Percentiles rank a stretch among this genome's conserved stretches.
Evolutionary conservation across 2,113 vertebrate genomes (phyloP).

Genomic region (Serinus canaria): DNA sequence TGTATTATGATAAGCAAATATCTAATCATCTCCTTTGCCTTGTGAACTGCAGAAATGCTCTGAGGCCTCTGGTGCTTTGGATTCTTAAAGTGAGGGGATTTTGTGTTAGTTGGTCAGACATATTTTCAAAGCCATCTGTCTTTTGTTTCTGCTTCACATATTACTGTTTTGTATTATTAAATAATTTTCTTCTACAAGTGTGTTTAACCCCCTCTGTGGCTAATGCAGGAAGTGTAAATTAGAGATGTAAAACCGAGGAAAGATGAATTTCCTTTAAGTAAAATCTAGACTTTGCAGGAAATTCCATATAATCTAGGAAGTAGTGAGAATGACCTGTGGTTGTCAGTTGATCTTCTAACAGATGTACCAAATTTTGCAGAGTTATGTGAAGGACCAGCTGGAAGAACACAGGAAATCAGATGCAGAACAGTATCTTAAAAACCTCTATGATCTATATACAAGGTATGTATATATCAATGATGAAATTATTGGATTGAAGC

Average conservation of each 20-base stretch:
- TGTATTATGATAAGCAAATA: background rate
- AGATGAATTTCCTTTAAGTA: background rate
- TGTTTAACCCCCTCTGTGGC: background rate
- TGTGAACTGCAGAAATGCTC: background rate
- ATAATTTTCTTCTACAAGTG: background rate
- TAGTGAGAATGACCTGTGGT: background rate
- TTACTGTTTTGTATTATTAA: background rate
- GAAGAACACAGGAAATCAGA: constrained; percentile 90
- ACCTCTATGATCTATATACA: constrained; percentile 95
- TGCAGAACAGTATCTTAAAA: constrained; percentile 96
- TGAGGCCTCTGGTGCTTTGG: background rate
- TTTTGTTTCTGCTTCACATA: background rate
- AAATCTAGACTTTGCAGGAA: background rate
- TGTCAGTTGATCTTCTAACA: background rate
- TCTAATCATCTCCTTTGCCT: background rate
- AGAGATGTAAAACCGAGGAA: background rate
- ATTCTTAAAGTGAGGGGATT: background rate
- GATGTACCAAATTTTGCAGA: constrained; percentile 72
- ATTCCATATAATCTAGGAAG: background rate
- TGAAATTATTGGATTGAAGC: background rate
- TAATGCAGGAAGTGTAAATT: background rate
- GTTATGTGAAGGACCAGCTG: constrained; percentile 89
- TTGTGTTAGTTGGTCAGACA: background rate
- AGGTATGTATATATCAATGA: constrained; percentile 72
- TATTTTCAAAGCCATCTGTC: background rate